Percentiles rank a stretch among this genome's conserved stretches.
phyloP scores from a whole-genome alignment of 2,113 vertebrate genomes.

The Motacilla tschutschensis region DNA sequence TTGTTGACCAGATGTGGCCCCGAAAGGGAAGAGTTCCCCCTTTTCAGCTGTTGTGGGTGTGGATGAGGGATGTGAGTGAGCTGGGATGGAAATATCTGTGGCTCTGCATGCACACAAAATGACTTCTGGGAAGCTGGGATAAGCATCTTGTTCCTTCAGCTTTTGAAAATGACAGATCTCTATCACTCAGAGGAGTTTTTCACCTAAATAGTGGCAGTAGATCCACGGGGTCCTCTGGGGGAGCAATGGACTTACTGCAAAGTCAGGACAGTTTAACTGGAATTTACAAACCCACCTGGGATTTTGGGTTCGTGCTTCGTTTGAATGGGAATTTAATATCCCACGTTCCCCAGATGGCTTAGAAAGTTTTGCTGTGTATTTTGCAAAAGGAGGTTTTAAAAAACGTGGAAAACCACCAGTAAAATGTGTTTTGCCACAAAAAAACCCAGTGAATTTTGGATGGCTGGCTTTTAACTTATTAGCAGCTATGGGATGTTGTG shows the following conservation, averaged over 20 bases:
- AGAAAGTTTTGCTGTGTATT: background rate
- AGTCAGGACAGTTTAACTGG: slow-evolving; percentile 6
- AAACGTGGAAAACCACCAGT: background rate
- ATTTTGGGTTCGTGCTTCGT: background rate
- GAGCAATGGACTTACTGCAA: background rate
- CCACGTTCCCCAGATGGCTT: fast-evolving
- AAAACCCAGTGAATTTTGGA: background rate
- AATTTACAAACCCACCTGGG: background rate
- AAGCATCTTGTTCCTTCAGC: slow-evolving; percentile 10
- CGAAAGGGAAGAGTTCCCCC: background rate
- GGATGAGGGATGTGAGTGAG: background rate
- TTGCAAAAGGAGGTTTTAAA: background rate
- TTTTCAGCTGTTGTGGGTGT: background rate
- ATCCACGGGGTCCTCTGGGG: background rate
- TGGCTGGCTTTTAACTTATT: background rate
- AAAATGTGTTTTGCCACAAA: background rate
- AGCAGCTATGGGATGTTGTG: background rate
- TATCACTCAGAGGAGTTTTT: background rate
- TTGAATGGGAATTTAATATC: background rate
- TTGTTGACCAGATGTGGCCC: background rate
- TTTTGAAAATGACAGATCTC: background rate
- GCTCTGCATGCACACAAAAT: background rate
- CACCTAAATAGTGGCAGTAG: background rate
- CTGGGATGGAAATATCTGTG: background rate
- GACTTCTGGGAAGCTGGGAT: slow-evolving; percentile 3